A percentile compares a stretch with the other conserved stretches of the same genome.
Evolutionary conservation across 2,888 invertebrate genomes (phyloP).

Genomic region (Pilophorus perplexus): DNA sequence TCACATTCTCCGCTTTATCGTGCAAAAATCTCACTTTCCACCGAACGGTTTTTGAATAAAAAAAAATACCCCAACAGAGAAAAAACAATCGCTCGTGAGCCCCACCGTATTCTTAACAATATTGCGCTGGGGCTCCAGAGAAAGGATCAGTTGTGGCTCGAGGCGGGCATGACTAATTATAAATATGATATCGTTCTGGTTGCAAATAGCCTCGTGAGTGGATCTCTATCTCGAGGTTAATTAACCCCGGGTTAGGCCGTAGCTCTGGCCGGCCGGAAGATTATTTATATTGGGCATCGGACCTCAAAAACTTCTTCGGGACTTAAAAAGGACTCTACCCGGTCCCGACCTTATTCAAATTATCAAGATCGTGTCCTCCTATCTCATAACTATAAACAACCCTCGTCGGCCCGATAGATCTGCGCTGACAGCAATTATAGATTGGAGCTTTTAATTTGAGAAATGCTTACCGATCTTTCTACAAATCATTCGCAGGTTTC

Average conservation of each 20-base stretch:
- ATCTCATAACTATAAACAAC: slow-evolving; percentile 40
- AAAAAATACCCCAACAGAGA: too few species aligned
- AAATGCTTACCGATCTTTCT: slow-evolving; percentile 32
- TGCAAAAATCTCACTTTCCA: too few species aligned
- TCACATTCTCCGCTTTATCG: too few species aligned
- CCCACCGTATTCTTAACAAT: background rate
- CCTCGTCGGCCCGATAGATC: slow-evolving; percentile 31
- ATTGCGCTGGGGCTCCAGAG: slow-evolving; percentile 11
- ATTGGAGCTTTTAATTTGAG: slow-evolving; percentile 28
- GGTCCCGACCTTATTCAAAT: slow-evolving; percentile 36
- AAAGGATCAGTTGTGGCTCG: slow-evolving; percentile 35
- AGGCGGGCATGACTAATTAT: slow-evolving; percentile 41
- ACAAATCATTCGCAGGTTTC: too few species aligned
- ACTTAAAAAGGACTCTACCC: background rate
- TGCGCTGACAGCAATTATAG: slow-evolving; percentile 41
- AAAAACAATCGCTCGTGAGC: too few species aligned
- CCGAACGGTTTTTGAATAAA: too few species aligned
- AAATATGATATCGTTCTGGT: slow-evolving; percentile 41
- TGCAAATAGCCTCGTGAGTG: slow-evolving; percentile 42
- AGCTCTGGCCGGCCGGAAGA: slow-evolving; percentile 19
- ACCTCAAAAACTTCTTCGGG: slow-evolving; percentile 13
- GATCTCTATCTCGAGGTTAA: slow-evolving; percentile 40
- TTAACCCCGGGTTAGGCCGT: slow-evolving; percentile 31
- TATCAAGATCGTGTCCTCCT: slow-evolving; percentile 39
- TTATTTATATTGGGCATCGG: slow-evolving; percentile 39